Evolutionary conservation across 2,113 vertebrate species (phyloP), one percentile per base, ranked within the genome.

Genomic region (Calyptomena viridis): DNA sequence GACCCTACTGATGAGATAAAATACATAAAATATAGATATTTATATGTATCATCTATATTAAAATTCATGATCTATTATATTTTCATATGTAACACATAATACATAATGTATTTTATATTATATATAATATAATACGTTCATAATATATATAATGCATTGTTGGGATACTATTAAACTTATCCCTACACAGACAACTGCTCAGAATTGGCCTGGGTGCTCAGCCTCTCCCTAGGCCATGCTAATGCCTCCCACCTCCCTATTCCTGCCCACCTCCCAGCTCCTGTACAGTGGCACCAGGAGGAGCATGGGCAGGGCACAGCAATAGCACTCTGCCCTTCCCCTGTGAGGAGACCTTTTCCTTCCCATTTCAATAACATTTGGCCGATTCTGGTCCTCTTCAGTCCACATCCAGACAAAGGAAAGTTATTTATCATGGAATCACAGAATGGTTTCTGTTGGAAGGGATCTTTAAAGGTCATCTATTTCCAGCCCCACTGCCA

Each of bases 361-460:
- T 75, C 64, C 42, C 55, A 9, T 22, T 37, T 49, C 53, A 35
- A 3, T 4, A 44, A 28, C 7, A 17, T 67, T 21, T 63, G 19
- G 47, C 17, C 46, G 44, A 3, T 62, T 84, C 73, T 63, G 15
- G 39, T 55, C 23, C 30, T 59, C 47, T 62, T 55, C 50, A 77
- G 25, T 3, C 59, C 73, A 46, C 0, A 0, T 14, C 28, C 24
- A 30, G 33, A 50, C n/a, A 62, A 63, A 8, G 33, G 11, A 35
- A 75, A n/a, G 17, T 55, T 55, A 39, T 53, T 82, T 53, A 46
- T 60, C 23, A 52, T 5, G 53, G 62, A n/a, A 53, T n/a, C 17
- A 1, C 5, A 21, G 46, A 18, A 25, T 25, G 24, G 39, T 24
- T 68, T 53, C 23, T 4, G 12, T 60, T 75, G 53, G 30, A 55